Base-by-base conservation (phyloP, 37 sponge, comb jelly and placozoan species). In the Axinella damicornis region DNA sequence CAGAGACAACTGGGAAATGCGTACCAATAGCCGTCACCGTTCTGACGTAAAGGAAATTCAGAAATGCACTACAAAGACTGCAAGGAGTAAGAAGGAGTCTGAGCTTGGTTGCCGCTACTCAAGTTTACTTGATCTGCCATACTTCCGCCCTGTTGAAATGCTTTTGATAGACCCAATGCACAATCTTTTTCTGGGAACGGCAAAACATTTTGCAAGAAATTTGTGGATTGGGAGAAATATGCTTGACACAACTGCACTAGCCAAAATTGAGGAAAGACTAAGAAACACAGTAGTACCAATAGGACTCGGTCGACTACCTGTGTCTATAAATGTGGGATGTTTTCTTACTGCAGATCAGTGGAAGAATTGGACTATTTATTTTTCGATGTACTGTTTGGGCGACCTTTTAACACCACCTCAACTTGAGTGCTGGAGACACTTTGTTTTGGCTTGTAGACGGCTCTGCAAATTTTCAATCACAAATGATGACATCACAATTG, bases 371-470 rank as follows among this genome's bases (percentile, higher is more conserved):
- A 70, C 71, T 36, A 21, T 70, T 21, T 70, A 70, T 28, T 90
- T 61, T 68, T 84, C 85, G 31, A 34, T 90, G 18, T 34, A 69
- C 35, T 38, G 58, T 30, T 22, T 89, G 6, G 22, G 52, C 33
- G 85, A 38, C n/a, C 39, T 83, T 74, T 65, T 90, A 18, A 33
- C 78, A 33, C 33, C 24, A 34, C 75, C 72, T 53, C 85, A 90
- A 35, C 55, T 84, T 17, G 76, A 79, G 40, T 85, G 80, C 53
- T 90, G 91, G 91, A 32, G 71, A 12, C 71, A 74, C 36, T 81
- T 85, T 85, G 87, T 80, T 22, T 55, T 81, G 28, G 91, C 91
- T 21, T 91, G 87, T 56, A 57, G 73, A 31, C 32, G 72, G n/a
- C 58, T 89, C 41, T 71, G 64, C 35, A 77, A 86, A 53, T 33